Evolutionary conservation across 2,113 vertebrate species (phyloP).

Genomic region (Naja naja): DNA sequence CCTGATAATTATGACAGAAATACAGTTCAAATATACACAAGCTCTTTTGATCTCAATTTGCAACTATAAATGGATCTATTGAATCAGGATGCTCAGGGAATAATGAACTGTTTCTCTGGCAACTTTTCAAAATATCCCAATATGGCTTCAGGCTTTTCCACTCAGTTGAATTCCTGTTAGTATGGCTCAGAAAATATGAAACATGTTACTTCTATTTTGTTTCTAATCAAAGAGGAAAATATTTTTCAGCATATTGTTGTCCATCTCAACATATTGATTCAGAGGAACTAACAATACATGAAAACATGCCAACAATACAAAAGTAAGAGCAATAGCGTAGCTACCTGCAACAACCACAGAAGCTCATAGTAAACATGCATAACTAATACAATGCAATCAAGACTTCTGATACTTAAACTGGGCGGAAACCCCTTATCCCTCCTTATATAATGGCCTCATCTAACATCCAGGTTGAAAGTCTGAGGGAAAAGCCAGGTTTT

Average conservation of each 20-base stretch:
- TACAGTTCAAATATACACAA: conserved; percentile 30
- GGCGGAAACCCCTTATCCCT: not conserved
- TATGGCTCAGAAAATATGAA: conserved; percentile 2
- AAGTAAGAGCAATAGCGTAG: not conserved
- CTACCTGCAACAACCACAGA: not conserved
- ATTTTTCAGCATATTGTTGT: not conserved
- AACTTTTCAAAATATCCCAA: conserved; percentile 24
- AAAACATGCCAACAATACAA: not conserved
- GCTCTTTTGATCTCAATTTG: conserved; percentile 44
- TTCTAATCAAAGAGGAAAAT: conserved; percentile 21
- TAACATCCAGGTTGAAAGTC: not conserved
- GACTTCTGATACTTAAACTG: not conserved
- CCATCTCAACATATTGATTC: not conserved
- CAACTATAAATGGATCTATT: conserved; percentile 54
- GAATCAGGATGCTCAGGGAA: conserved; percentile 43
- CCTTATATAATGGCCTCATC: not conserved
- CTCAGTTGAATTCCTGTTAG: conserved; percentile 10
- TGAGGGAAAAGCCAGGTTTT: not conserved
- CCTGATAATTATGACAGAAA: conserved; percentile 36
- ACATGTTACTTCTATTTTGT: conserved; percentile 17
- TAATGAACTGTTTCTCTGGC: conserved; percentile 39
- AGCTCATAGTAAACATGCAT: not conserved
- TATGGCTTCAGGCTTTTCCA: conserved; percentile 14
- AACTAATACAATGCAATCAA: not conserved
- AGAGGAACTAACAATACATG: not conserved